Evolutionary conservation across 1,140 invertebrate genomes (phyloP).

Genomic region (Danaus plexippus): DNA sequence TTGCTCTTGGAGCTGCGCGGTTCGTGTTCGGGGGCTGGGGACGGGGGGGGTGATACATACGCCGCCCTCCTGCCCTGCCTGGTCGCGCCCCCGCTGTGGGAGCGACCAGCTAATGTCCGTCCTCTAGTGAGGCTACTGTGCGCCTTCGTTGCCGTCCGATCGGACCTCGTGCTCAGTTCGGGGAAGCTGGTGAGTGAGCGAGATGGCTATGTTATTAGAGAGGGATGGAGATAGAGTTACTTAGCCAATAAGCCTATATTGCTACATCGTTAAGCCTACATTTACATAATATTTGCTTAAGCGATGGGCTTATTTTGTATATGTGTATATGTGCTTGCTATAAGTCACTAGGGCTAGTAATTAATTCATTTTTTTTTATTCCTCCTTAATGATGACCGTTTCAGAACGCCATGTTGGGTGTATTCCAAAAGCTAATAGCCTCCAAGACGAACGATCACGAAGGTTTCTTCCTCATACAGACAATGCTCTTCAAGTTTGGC

Average conservation of each 20-base stretch:
- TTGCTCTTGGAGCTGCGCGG: slow-evolving; percentile 89
- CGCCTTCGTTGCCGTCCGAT: slow-evolving; percentile 85
- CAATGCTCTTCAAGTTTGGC: slow-evolving; percentile 82
- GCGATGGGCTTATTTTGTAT: too few relatives aligned
- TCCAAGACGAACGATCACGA: slow-evolving; percentile 97
- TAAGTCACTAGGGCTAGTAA: too few relatives aligned
- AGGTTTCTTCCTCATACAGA: slow-evolving; percentile 93
- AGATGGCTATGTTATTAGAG: too few relatives aligned
- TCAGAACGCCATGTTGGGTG: slow-evolving; percentile 88
- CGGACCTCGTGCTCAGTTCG: slow-evolving; percentile 79
- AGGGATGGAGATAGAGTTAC: too few relatives aligned
- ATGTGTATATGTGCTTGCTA: too few relatives aligned
- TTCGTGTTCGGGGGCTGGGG: slow-evolving; percentile 48
- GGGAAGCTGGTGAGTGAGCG: slow-evolving; percentile 75
- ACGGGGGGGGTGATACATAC: slow-evolving; percentile 77
- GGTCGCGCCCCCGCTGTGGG: slow-evolving; percentile 91
- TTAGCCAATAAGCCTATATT: too few relatives aligned
- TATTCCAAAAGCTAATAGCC: slow-evolving; percentile 97
- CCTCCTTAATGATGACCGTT: slow-evolving; percentile 30
- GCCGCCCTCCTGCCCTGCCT: slow-evolving; percentile 91
- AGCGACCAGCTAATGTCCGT: slow-evolving; percentile 91
- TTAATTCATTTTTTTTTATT: too few relatives aligned
- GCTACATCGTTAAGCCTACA: too few relatives aligned
- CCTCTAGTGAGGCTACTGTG: slow-evolving; percentile 91
- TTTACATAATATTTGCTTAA: too few relatives aligned